Evolutionary conservation across 2,888 invertebrate genomes (phyloP), one percentile per base, ranked within the genome.

Genomic region (Drosophila seclusa): DNA sequence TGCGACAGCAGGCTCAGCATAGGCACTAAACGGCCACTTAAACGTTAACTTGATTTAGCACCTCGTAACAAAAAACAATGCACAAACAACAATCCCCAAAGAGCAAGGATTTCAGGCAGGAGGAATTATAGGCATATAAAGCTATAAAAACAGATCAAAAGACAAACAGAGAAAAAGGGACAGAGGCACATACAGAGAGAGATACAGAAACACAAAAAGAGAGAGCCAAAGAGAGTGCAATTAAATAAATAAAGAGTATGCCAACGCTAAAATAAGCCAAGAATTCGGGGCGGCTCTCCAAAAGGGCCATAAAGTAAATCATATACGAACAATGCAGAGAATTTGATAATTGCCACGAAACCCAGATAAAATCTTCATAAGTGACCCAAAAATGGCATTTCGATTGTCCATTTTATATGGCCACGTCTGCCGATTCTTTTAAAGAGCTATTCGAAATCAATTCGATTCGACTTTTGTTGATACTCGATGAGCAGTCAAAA

Each of bases 21-120:
- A 84, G 90, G 83, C 90, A 82, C 90, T 85, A 85, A 85, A 85
- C 86, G 85, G 86, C 88, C 85, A 88, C 88, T 90, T 85, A 89
- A 85, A 80, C 73, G 90, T 90, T 90, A 89, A 85, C 85, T 85
- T 85, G 85, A 85, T 89, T 85, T 85, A 85, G 88, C 85, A 85
- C 88, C 88, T 90, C 90, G 83, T 85, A 82, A 85, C 90, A 48
- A 75, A 67, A 42, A 66, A 73, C 60, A 48, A 31, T 29, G 40
- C 45, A 53, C 27, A 50, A 69, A 60, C 42, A 66, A 70, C 52
- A 70, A 50, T 53, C 24, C 52, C 59, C 60, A 72, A 68, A 66
- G 73, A 69, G 66, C 62, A 66, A 61, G 59, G 45, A 63, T 54
- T 60, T 38, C 86, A 68, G 62, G 57, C 61, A 52, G 60, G 29